Base-by-base conservation (phyloP, 2,113 vertebrate species). In the Ammospiza nelsoni region DNA sequence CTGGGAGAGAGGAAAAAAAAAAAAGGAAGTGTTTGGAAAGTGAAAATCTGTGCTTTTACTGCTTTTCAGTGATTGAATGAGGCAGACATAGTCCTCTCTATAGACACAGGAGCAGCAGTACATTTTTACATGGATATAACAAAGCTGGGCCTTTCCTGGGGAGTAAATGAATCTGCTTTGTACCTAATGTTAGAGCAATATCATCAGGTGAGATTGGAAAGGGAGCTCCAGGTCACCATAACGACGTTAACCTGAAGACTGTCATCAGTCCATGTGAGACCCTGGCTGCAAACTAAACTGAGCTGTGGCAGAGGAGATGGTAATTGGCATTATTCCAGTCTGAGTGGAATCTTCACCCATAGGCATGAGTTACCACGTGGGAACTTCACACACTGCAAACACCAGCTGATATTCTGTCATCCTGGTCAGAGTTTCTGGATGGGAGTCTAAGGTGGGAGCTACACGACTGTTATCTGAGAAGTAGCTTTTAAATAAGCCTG, bases 191-290 rank as follows among this genome's bases (percentile, higher is more conserved):
- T 55, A 84, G 20, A 73, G 52, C 39, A 57, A 31, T 57, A n/a
- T 28, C 33, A 65, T 15, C 21, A 63, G 22, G 2, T 61, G 52
- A 82, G 41, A 67, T 21, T 55, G 39, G 19, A 81, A 57, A 13
- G 8, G 12, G 12, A 84, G 9, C 31, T 66, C 58, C 46, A 78
- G 39, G 46, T 77, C 51, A 31, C 22, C 4, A 0, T 57, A 61
- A 52, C 0, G 0, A 25, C 5, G 2, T 28, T 49, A 46, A 84
- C 25, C 29, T 61, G 35, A 35, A 48, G 59, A 51, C 8, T 29
- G 25, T 44, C 51, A 39, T 66, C 55, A 63, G 29, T 5, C 28
- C 43, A 9, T 9, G 21, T 33, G 52, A 43, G 54, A 75, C 18
- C 20, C 33, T 65, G 51, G 55, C 23, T 68, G n/a, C 49, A 87